These are phyloP conservation scores for Macrochelys suwanniensis DNA, from an alignment of 2,797 vertebrate genomes.

Conservation along the genomic window DNA sequence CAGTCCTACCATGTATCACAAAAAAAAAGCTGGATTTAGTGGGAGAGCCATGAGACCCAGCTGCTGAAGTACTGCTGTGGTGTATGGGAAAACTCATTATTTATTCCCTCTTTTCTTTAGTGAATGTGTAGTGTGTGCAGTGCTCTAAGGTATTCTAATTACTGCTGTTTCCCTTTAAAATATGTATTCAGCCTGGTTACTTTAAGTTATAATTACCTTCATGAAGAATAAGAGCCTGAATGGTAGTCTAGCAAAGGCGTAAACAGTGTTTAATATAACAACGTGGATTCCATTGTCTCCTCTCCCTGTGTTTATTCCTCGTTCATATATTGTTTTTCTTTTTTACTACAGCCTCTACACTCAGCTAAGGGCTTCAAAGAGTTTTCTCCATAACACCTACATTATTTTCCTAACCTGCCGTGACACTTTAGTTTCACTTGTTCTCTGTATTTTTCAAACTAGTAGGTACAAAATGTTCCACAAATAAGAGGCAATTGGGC, in stretches of 20 bases:
- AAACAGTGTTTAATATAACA: not conserved
- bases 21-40: not conserved
- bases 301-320: constrained; percentile 10
- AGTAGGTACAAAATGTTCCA: constrained; percentile 5
- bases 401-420: constrained; percentile 41
- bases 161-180: constrained; percentile 37
- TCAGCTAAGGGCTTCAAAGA: constrained; percentile 55
- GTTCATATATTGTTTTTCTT: constrained; percentile 37
- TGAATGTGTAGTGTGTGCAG: not conserved
- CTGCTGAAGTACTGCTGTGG: rapidly evolving
- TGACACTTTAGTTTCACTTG: not conserved
- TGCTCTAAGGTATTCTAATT: not conserved
- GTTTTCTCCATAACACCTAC: constrained; percentile 20
- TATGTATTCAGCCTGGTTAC: not conserved
- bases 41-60: not conserved
- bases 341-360: constrained; percentile 4
- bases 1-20: not conserved
- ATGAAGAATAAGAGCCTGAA: not conserved
- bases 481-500: not conserved
- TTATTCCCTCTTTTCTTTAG: constrained; percentile 29
- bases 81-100: not conserved
- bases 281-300: not conserved
- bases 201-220: constrained; percentile 16
- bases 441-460: not conserved
- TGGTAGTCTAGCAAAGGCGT: not conserved